Evolutionary conservation across 2,888 invertebrate genomes (phyloP), one percentile per base, ranked within the genome.

Genomic region (Holacanthella duospinosa): DNA sequence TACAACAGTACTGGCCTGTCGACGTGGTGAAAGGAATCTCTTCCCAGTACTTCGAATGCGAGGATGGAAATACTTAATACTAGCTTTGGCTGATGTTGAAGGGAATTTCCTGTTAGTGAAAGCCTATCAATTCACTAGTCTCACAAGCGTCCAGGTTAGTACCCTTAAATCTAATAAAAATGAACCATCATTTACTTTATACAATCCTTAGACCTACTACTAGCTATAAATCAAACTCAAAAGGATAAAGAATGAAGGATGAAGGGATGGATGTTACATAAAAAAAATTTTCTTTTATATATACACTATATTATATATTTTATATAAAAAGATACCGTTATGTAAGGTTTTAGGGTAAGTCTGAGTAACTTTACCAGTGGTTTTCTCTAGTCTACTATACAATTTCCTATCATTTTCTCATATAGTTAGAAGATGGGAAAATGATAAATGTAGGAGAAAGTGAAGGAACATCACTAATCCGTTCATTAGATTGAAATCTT

Each of bases 41-140:
- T 81, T 84, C 70, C 81, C 83, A 57, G 82, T 85, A 55, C 77
- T 89, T 68, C 82, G 82, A 72, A 82, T 83, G 74, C 83, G 86
- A 76, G 88, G 85, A 75, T 89, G 87, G 86, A 83, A 88, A 71
- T 85, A 91, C 74, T 78, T 89, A 66, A 78, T 90, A 68, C 81
- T 91, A 19, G 88, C 89, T 29, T 77, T 85, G 59, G 82, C 89
- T 66, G 91, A 92, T 75, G 90, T 92, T n/a, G 88, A 90, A 78
- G 90, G 90, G 4, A 87, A 88, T 75, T 91, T 86, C 77, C 79
- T 91, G 66, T 82, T 91, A 66, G 87, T 89, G 21, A 84, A 86
- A 75, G 89, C 91, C 0, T 91, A 90, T 78, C 83, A 84, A 73
- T 86, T 82, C 75, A 87, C 87, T 12, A 86, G 84, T 66, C 79